Evolutionary conservation across 2,797 vertebrate genomes (phyloP).

Genomic region (Oreochromis mossambicus): DNA sequence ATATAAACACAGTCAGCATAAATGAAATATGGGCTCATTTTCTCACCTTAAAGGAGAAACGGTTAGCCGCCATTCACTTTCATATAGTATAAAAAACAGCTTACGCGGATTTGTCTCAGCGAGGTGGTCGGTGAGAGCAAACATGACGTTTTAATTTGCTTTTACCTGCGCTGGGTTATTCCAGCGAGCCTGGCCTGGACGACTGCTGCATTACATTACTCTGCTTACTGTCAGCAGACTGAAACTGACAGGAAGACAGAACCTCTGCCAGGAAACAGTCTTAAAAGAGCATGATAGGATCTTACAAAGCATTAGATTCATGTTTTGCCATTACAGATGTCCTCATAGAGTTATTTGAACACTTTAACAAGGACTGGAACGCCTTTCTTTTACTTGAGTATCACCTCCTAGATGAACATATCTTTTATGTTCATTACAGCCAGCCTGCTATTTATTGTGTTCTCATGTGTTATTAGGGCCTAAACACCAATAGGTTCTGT

Average conservation of each 20-base stretch:
- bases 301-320: background rate
- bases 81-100: background rate
- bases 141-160: slow-evolving; percentile 31
- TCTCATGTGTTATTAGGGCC: background rate
- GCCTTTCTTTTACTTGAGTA: background rate
- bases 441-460: background rate
- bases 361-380: background rate
- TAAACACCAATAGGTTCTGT: background rate
- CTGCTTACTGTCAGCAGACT: slow-evolving; percentile 38
- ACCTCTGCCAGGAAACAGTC: slow-evolving; percentile 26
- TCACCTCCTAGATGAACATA: background rate
- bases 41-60: slow-evolving; percentile 24
- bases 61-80: slow-evolving; percentile 33
- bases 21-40: slow-evolving; percentile 29
- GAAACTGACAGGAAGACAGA: slow-evolving; percentile 21
- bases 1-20: slow-evolving; percentile 13
- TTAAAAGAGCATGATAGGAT: slow-evolving; percentile 5
- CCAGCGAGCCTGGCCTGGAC: background rate
- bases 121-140: background rate
- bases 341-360: background rate
- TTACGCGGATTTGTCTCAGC: background rate
- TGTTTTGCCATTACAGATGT: background rate
- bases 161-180: slow-evolving; percentile 4
- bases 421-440: background rate
- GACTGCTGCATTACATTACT: slow-evolving; percentile 12